phyloP scores from a whole-genome alignment of 2,797 vertebrate genomes.

The Coendou prehensilis region DNA sequence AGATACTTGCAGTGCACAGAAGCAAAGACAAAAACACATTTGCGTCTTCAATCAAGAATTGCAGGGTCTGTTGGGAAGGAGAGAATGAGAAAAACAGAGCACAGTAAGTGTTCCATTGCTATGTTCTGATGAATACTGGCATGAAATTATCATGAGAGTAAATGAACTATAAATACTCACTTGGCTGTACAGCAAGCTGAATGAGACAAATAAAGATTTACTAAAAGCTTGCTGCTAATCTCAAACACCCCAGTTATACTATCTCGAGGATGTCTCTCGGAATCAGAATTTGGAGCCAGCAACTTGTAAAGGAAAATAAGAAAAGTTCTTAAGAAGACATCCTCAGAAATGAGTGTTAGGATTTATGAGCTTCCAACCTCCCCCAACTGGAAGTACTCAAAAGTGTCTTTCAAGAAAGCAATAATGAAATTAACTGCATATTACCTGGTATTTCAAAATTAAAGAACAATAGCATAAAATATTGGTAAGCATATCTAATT shows the following conservation, averaged over 20 bases:
- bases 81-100: neutral
- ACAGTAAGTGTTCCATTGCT: neutral
- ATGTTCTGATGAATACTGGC: constrained; percentile 37
- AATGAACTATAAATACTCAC: constrained; percentile 59
- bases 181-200: neutral
- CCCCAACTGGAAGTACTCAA: neutral
- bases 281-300: neutral
- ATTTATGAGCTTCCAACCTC: neutral
- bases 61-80: neutral
- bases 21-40: neutral
- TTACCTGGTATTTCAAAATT: neutral
- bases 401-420: constrained; percentile 63
- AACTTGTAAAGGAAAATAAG: constrained; percentile 54
- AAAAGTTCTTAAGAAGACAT: constrained; percentile 8
- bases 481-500: constrained; percentile 45
- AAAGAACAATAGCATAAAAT: constrained; percentile 10
- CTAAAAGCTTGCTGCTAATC: constrained; percentile 32
- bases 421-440: neutral
- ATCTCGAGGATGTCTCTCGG: constrained; percentile 3
- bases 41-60: neutral
- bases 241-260: constrained; percentile 57
- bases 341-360: neutral
- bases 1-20: neutral
- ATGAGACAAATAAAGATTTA: constrained; percentile 62
- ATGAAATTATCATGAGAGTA: constrained; percentile 14